Percentiles rank a stretch among this genome's conserved stretches.
phyloP scores from a whole-genome alignment of 2,113 vertebrate species.

The Malaclemys terrapin region DNA sequence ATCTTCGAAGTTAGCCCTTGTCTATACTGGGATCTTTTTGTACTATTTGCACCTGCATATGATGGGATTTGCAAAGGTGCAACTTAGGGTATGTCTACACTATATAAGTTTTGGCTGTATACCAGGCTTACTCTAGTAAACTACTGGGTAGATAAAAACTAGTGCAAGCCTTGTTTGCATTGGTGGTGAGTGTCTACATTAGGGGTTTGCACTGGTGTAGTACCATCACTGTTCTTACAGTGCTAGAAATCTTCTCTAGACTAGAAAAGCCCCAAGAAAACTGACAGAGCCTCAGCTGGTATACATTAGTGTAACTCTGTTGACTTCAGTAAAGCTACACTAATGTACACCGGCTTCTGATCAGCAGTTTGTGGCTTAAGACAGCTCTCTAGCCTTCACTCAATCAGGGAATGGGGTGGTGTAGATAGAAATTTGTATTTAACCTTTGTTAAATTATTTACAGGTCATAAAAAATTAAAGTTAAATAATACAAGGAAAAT shows the following conservation, averaged over 20 bases:
- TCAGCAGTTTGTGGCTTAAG: not conserved
- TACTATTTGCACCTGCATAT: not conserved
- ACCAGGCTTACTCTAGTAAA: not conserved
- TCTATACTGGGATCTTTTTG: no score
- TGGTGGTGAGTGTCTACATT: not conserved
- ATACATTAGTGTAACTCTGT: not conserved
- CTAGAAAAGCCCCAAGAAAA: conserved; percentile 1
- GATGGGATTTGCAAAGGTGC: not conserved
- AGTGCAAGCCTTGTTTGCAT: conserved; percentile 10
- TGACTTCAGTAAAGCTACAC: not conserved
- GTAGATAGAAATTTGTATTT: not conserved
- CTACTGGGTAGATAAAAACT: not conserved
- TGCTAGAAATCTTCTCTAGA: not conserved
- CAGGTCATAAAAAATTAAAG: not conserved
- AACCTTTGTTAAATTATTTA: not conserved
- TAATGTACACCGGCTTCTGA: not conserved
- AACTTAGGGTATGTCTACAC: no score
- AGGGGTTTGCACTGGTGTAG: conserved; percentile 16
- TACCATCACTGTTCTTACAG: not conserved
- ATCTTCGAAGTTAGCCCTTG: not conserved
- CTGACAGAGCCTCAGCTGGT: not conserved
- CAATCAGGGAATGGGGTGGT: not conserved
- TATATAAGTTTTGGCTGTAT: not conserved
- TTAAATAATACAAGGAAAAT: not conserved
- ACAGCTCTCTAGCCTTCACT: not conserved